phyloP scores from a whole-genome alignment of 2,888 invertebrate species.

The Oscheius sp. region DNA sequence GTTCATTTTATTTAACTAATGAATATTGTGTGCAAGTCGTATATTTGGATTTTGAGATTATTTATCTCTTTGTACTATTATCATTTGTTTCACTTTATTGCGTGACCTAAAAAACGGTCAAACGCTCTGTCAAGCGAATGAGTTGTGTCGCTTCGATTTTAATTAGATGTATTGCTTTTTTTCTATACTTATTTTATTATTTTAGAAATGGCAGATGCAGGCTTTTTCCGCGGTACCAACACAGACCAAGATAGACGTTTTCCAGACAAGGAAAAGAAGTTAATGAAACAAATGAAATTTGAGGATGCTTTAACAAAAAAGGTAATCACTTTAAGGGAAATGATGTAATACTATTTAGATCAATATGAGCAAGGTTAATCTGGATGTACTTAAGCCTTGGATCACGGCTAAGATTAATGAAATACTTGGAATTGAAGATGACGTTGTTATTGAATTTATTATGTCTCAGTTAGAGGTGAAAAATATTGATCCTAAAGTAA shows the following conservation, averaged over 20 bases:
- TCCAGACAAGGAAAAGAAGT: constrained; percentile 98
- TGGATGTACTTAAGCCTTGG: constrained; percentile 98
- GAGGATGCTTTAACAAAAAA: constrained; percentile 90
- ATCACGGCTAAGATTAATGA: constrained; percentile 95
- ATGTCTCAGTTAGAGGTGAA: constrained; percentile 94
- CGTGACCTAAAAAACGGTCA: no score
- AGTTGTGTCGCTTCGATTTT: no score
- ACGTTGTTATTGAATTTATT: constrained; percentile 97
- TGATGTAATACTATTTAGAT: constrained; percentile 77
- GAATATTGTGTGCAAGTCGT: no score
- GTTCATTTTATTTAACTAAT: constrained; percentile 15
- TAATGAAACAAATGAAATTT: constrained; percentile 98
- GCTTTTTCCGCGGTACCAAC: constrained; percentile 81
- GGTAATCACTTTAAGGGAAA: constrained; percentile 75
- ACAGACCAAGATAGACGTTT: constrained; percentile 99
- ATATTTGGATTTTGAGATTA: no score
- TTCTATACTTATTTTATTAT: no score
- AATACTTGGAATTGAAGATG: constrained; percentile 95
- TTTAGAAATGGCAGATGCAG: constrained; percentile 56
- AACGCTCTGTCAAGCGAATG: no score
- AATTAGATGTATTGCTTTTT: no score
- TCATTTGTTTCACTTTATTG: no score
- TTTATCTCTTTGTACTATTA: no score
- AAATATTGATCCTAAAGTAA: constrained; percentile 72
- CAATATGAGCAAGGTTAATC: constrained; percentile 96